Percentiles rank a stretch among this genome's conserved stretches.
Conservation (phyloP, 1,140 invertebrate genomes). For the Calycopis cecrops region DNA sequence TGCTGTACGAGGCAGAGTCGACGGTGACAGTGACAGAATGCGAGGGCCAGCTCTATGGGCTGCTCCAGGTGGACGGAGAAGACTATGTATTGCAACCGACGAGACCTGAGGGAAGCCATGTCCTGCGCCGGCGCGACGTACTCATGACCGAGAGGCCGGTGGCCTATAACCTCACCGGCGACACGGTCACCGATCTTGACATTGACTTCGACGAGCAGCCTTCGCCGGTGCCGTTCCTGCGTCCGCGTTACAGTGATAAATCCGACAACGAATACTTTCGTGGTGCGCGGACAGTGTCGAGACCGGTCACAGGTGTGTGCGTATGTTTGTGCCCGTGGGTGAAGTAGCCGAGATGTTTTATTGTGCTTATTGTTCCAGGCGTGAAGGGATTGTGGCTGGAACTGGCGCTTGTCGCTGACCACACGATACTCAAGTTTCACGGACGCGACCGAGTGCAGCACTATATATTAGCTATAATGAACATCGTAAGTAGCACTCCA, state of each 20-base stretch:
- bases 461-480: slow-evolving; percentile 84
- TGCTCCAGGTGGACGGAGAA: slow-evolving; percentile 53
- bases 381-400: slow-evolving; percentile 78
- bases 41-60: slow-evolving; percentile 55
- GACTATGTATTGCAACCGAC: slow-evolving; percentile 61
- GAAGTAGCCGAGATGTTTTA: slow-evolving; percentile 26
- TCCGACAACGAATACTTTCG: slow-evolving; percentile 46
- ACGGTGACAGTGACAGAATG: slow-evolving; percentile 61
- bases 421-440: slow-evolving; percentile 82
- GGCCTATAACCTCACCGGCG: slow-evolving; percentile 58
- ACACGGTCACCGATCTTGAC: slow-evolving; percentile 59
- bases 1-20: slow-evolving; percentile 45
- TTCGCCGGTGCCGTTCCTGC: slow-evolving; percentile 38
- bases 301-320: slow-evolving; percentile 62
- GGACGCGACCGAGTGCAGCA: slow-evolving; percentile 79
- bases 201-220: slow-evolving; percentile 51
- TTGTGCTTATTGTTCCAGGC: slow-evolving; percentile 55
- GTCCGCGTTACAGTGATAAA: slow-evolving; percentile 36
- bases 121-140: slow-evolving; percentile 56
- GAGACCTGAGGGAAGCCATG: slow-evolving; percentile 37
- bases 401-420: slow-evolving; percentile 81
- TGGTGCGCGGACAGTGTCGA: slow-evolving; percentile 39
- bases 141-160: slow-evolving; percentile 40
- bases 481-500: slow-evolving; percentile 79
- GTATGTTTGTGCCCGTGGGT: slow-evolving; percentile 17